phyloP scores from a whole-genome alignment of 2,797 vertebrate genomes.

The Poecilia picta region DNA sequence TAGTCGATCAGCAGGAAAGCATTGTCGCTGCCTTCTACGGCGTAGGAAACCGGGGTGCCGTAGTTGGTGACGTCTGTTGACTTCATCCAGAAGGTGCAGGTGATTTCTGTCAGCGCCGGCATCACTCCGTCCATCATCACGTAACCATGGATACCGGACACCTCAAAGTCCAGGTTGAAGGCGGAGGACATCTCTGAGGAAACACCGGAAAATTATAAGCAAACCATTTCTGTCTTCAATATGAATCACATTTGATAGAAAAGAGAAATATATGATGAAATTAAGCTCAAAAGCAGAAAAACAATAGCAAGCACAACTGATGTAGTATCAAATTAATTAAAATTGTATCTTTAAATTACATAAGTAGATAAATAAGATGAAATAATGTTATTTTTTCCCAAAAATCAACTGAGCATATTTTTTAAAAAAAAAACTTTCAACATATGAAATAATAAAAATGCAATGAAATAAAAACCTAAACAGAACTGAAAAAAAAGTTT shows the following conservation, averaged over 20 bases:
- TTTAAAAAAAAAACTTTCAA: neutral
- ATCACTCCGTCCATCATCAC: conserved; percentile 92
- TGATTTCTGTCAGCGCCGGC: conserved; percentile 89
- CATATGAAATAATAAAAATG: neutral
- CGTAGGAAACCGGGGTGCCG: conserved; percentile 95
- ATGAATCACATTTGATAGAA: neutral
- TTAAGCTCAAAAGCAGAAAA: neutral
- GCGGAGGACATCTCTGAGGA: conserved; percentile 90
- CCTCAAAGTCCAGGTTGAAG: conserved; percentile 98
- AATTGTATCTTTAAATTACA: neutral
- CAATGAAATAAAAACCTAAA: neutral
- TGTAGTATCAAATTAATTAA: neutral
- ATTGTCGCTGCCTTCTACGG: conserved; percentile 94
- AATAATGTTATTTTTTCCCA: neutral
- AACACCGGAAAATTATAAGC: neutral
- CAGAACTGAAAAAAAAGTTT: neutral
- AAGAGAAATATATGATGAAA: neutral
- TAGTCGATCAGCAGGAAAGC: conserved; percentile 98
- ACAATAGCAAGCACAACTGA: neutral
- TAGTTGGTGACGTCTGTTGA: conserved; percentile 92
- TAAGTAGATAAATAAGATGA: neutral
- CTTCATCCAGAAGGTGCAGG: conserved; percentile 97
- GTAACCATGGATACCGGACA: conserved; percentile 95
- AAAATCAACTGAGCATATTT: neutral
- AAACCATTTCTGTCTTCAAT: neutral